phyloP scores from a whole-genome alignment of 1,140 invertebrate species.

The Diorhabda elongata region DNA sequence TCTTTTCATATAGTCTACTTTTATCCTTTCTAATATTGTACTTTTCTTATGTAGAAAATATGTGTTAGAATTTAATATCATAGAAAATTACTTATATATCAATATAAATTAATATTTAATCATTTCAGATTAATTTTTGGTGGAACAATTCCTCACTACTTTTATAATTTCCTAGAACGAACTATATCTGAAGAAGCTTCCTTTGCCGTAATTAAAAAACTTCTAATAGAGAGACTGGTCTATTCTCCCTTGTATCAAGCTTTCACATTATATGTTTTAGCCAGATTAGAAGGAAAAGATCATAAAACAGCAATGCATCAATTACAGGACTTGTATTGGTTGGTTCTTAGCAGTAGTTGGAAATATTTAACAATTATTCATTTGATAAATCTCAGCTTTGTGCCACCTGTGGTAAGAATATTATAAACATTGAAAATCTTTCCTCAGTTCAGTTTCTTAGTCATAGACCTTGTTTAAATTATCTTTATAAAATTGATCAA shows the following conservation, averaged over 20 bases:
- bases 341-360: slow-evolving; percentile 63
- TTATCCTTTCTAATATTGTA: too few relatives aligned
- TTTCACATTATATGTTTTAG: slow-evolving; percentile 63
- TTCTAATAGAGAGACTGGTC: slow-evolving; percentile 63
- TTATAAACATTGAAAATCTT: neutral
- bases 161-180: slow-evolving; percentile 59
- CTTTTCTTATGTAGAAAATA: too few relatives aligned
- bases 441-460: too few relatives aligned
- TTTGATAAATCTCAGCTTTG: slow-evolving; percentile 63
- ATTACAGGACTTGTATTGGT: slow-evolving; percentile 57
- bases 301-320: slow-evolving; percentile 57
- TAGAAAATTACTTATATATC: too few relatives aligned
- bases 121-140: slow-evolving; percentile 61
- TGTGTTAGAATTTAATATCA: too few relatives aligned
- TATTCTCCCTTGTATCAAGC: slow-evolving; percentile 67
- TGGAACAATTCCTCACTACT: slow-evolving; percentile 67
- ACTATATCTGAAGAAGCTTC: slow-evolving; percentile 54
- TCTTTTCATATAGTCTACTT: too few relatives aligned
- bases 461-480: too few relatives aligned
- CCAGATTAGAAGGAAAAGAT: slow-evolving; percentile 67
- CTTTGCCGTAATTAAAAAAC: slow-evolving; percentile 53
- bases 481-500: too few relatives aligned
- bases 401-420: slow-evolving; percentile 64
- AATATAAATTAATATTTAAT: too few relatives aligned
- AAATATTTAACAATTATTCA: slow-evolving; percentile 68